Conservation (phyloP, 2,113 vertebrate species). For the Philantomba maxwellii region DNA sequence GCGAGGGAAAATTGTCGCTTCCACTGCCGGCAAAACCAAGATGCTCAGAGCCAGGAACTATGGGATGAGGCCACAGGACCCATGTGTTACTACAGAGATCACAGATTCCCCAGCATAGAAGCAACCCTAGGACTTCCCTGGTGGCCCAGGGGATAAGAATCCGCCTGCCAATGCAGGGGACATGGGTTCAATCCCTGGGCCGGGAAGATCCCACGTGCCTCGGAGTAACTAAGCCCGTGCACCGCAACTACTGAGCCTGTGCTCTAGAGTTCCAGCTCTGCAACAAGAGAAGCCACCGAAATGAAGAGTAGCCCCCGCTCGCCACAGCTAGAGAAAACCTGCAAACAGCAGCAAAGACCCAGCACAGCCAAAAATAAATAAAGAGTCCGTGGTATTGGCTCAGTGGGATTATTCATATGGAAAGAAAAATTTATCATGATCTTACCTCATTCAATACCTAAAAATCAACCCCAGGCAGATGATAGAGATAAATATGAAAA, state of each 20-base stretch:
- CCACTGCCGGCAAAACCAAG: no score
- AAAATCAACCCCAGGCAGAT: neutral
- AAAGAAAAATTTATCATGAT: neutral
- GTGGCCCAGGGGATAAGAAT: neutral
- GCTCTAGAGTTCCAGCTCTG: neutral
- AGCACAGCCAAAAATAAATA: neutral
- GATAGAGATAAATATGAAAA: neutral
- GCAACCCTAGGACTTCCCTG: neutral
- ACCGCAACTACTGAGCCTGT: neutral
- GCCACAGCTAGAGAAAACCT: neutral
- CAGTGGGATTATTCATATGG: neutral
- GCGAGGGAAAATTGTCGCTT: neutral
- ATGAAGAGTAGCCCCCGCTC: neutral
- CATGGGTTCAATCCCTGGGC: neutral
- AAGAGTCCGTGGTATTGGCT: neutral
- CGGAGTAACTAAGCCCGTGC: neutral
- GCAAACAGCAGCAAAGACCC: neutral
- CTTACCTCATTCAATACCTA: neutral
- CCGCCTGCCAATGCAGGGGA: neutral
- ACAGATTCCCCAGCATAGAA: neutral
- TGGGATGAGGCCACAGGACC: neutral
- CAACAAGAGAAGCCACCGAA: neutral
- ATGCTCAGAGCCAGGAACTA: neutral
- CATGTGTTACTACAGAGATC: neutral
- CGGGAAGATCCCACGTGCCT: neutral